These are phyloP conservation scores for Carcharodon carcharias DNA, from an alignment of 2,797 vertebrate genomes.

Conservation along the genomic window DNA sequence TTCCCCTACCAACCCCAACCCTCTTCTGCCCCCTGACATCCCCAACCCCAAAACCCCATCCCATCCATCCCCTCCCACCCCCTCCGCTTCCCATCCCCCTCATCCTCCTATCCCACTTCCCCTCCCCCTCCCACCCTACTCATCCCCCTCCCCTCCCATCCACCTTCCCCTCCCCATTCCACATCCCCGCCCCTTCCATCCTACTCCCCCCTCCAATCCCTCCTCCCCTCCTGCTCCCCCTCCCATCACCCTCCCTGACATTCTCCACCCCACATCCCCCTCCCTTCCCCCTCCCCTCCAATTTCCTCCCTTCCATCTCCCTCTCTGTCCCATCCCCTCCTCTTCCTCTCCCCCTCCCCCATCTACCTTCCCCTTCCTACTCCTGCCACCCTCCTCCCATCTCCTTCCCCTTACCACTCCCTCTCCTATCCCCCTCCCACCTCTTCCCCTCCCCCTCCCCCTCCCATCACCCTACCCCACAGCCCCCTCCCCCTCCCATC, in stretches of 20 bases:
- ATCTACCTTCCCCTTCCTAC: too few relatives aligned
- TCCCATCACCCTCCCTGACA: too few relatives aligned
- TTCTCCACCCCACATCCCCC: not conserved
- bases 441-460: rapidly evolving
- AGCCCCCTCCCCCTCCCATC: not conserved
- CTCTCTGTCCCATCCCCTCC: not conserved
- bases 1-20: not conserved
- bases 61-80: too few relatives aligned
- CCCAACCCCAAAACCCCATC: rapidly evolving
- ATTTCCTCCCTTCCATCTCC: not conserved
- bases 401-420: too few relatives aligned
- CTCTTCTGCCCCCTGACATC: too few relatives aligned
- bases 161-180: rapidly evolving
- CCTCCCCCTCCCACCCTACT: too few relatives aligned
- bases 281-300: not conserved
- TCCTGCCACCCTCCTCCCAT: too few relatives aligned
- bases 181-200: not conserved
- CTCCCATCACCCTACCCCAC: too few relatives aligned
- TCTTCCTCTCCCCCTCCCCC: not conserved
- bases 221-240: not conserved
- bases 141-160: too few relatives aligned
- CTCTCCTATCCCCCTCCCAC: too few relatives aligned
- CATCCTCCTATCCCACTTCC: not conserved
- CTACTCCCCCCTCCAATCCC: not conserved
- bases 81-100: too few relatives aligned